Evolutionary conservation across 2,797 vertebrate species (phyloP), one percentile per base, ranked within the genome.

Genomic region (Loris lydekkerianus): DNA sequence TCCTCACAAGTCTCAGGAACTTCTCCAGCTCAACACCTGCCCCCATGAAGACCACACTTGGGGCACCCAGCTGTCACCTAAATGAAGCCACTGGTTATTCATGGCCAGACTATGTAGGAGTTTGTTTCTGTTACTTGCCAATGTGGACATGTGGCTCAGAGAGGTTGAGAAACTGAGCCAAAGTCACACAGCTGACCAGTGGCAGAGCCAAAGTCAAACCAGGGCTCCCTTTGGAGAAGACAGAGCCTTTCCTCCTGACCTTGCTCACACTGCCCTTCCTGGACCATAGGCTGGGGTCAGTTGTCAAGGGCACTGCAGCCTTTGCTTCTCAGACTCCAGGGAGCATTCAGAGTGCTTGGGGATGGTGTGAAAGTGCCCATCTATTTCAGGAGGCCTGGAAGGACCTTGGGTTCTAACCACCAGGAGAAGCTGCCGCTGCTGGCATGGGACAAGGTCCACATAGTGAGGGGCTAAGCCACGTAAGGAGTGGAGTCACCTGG

Each of bases 281-380:
- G 14, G 60, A 61, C 25, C 72, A 34, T 2, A 2, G 61, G 49
- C n/a, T 3, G 5, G 5, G 13, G 25, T 49, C 40, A 2, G 15
- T 4, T n/a, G 58, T 34, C 15, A 0, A 4, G 3, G 13, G 11
- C 84, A 14, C 5, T 3, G 11, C 11, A 10, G 73, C 25, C 61
- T 65, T 20, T 34, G 58, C 58, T 49, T 56, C 76, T 13, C 31
- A 78, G 75, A n/a, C 67, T 15, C 34, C 46, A 17, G 49, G 0
- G 1, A 20, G 3, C 1, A 0, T 2, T 11, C 29, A 2, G 31
- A 46, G 1, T 7, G 40, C 65, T 18, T 46, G 73, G 34, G 34
- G 77, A 25, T 9, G 29, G 31, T 53, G 2, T 72, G n/a, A 61
- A 72, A 60, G 40, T 23, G 53, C 9, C 60, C 43, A 53, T 72